These are phyloP conservation scores for Leptinotarsa juncta DNA, from an alignment of 2,888 invertebrate genomes.

Conservation along the genomic window DNA sequence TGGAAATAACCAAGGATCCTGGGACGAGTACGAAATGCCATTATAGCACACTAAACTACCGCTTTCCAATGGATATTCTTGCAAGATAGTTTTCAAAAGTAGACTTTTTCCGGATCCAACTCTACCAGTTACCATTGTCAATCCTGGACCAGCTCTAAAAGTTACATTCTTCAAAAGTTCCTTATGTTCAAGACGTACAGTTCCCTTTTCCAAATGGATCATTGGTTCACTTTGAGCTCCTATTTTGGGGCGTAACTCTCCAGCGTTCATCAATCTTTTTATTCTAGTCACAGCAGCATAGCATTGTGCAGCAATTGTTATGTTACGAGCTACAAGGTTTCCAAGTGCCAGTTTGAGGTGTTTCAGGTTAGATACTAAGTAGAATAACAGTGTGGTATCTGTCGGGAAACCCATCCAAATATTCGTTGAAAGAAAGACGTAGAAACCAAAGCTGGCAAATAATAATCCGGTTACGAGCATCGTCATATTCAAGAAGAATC, in stretches of 20 bases:
- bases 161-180: slow-evolving; percentile 64
- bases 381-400: slow-evolving; percentile 49
- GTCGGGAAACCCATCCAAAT: slow-evolving; percentile 47
- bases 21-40: slow-evolving; percentile 54
- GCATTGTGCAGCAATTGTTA: slow-evolving; percentile 83
- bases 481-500: slow-evolving; percentile 58
- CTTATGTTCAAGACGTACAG: slow-evolving; percentile 49
- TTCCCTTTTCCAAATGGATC: slow-evolving; percentile 30
- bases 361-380: slow-evolving; percentile 41
- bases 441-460: slow-evolving; percentile 50
- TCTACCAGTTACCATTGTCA: slow-evolving; percentile 71
- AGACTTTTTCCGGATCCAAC: slow-evolving; percentile 63
- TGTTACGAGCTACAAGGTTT: slow-evolving; percentile 86
- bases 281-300: slow-evolving; percentile 79
- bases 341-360: slow-evolving; percentile 80
- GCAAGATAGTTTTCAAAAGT: slow-evolving; percentile 53
- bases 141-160: slow-evolving; percentile 62
- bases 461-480: slow-evolving; percentile 56
- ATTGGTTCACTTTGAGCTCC: slow-evolving; percentile 23
- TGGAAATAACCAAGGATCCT: slow-evolving; percentile 59
- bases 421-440: slow-evolving; percentile 51
- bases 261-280: slow-evolving; percentile 70
- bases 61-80: slow-evolving; percentile 48
- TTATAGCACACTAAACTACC: slow-evolving; percentile 47
- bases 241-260: slow-evolving; percentile 74